Evolutionary conservation across 1,140 invertebrate genomes (phyloP).

Genomic region (Anoplolepis gracilipes): DNA sequence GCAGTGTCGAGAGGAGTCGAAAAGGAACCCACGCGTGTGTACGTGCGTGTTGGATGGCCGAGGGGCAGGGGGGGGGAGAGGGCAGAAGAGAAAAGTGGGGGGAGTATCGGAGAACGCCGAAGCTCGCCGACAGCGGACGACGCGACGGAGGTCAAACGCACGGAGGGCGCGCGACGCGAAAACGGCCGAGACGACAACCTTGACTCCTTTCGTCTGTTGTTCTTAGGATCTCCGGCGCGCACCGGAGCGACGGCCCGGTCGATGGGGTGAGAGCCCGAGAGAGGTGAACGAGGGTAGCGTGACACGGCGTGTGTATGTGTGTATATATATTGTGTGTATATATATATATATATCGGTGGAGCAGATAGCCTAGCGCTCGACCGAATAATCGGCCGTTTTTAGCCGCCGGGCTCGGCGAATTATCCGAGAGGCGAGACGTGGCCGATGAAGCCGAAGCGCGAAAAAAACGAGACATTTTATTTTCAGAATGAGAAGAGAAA

Average conservation of each 20-base stretch:
- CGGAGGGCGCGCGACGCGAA: slow-evolving; percentile 47
- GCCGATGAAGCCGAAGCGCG: neutral
- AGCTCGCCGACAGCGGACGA: slow-evolving; percentile 42
- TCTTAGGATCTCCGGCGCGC: slow-evolving; percentile 59
- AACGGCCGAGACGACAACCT: slow-evolving; percentile 68
- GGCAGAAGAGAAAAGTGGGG: slow-evolving; percentile 13
- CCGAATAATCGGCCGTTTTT: slow-evolving; percentile 33
- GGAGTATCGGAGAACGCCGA: slow-evolving; percentile 34
- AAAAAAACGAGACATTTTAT: neutral
- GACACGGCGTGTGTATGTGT: slow-evolving; percentile 18
- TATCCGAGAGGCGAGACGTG: neutral
- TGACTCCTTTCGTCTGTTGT: slow-evolving; percentile 73
- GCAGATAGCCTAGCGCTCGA: slow-evolving; percentile 11
- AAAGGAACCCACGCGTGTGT: neutral
- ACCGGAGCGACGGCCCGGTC: slow-evolving; percentile 19
- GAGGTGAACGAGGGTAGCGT: slow-evolving; percentile 42
- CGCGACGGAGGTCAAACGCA: slow-evolving; percentile 57
- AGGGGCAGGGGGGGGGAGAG: too few species aligned
- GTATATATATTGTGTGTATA: too few species aligned
- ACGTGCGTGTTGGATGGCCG: too few species aligned
- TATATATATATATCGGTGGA: neutral
- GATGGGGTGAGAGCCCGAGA: slow-evolving; percentile 27
- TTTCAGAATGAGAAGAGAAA: too few species aligned
- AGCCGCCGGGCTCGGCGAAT: neutral
- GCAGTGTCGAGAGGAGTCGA: neutral